A percentile compares a stretch with the other conserved stretches of the same genome.
These are phyloP conservation scores for Pegoplata infirma DNA, from an alignment of 2,888 invertebrate species.

Conservation along the genomic window DNA sequence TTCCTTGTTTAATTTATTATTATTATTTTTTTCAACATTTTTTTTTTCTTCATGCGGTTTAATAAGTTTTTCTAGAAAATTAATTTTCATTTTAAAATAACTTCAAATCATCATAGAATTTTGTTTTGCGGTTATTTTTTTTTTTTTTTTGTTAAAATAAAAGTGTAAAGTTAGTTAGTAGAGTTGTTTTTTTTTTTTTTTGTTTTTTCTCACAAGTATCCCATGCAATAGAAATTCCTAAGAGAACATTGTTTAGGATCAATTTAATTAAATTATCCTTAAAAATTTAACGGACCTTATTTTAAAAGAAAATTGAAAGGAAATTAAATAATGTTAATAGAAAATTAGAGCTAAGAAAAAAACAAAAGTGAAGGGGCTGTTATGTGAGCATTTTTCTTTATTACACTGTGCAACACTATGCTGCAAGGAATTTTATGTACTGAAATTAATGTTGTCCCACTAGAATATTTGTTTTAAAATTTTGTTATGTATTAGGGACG, in stretches of 20 bases:
- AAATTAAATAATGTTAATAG: no score
- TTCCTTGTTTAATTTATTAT: constrained; percentile 14
- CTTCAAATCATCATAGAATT: constrained; percentile 47
- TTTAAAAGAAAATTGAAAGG: no score
- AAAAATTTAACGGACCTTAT: constrained; percentile 6
- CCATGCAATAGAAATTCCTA: neutral
- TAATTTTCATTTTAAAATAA: constrained; percentile 56
- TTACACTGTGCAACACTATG: no score
- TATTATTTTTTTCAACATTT: neutral
- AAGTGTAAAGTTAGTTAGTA: neutral
- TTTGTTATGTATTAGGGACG: no score
- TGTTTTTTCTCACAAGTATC: neutral
- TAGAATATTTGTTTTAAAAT: no score
- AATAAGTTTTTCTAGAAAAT: constrained; percentile 60
- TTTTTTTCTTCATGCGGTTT: constrained; percentile 33
- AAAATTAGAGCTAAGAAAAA: no score
- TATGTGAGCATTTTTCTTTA: no score
- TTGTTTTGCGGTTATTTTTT: constrained; percentile 30
- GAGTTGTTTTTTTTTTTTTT: neutral
- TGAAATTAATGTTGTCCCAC: no score
- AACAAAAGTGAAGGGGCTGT: no score
- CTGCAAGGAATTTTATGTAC: no score
- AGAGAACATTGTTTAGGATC: constrained; percentile 12
- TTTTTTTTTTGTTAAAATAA: no score
- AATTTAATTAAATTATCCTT: constrained; percentile 48